A percentile compares a stretch with the other conserved stretches of the same genome.
Evolutionary conservation across 1,140 invertebrate genomes (phyloP).

Genomic region (Ephestia elutella): DNA sequence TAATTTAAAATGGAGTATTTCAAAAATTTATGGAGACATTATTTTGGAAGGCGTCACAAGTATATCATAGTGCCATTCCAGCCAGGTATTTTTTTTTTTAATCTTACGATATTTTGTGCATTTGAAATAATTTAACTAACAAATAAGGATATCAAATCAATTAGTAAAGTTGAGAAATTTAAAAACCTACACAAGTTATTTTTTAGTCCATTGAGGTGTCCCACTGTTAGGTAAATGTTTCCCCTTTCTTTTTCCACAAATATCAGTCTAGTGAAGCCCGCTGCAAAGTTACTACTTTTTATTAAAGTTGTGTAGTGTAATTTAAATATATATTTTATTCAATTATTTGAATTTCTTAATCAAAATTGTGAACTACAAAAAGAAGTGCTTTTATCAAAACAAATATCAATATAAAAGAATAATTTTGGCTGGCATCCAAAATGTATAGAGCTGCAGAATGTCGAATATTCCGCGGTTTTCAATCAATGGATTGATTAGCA

Average conservation of each 20-base stretch:
- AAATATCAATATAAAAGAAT: constrained; percentile 5
- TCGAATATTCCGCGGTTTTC: constrained; percentile 20
- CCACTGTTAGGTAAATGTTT: too few relatives aligned
- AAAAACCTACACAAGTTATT: too few relatives aligned
- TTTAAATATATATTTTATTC: too few relatives aligned
- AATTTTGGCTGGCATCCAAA: constrained; percentile 24
- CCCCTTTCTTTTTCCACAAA: too few relatives aligned
- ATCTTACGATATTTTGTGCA: neutral
- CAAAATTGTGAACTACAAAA: too few relatives aligned
- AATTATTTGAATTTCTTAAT: too few relatives aligned
- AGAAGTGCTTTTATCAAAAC: too few relatives aligned
- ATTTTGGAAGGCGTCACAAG: constrained; percentile 48
- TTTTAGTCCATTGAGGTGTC: too few relatives aligned
- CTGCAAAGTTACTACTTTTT: too few relatives aligned
- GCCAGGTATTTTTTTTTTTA: constrained; percentile 40
- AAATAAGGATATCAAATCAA: neutral
- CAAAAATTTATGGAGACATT: constrained; percentile 53
- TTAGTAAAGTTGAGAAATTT: too few relatives aligned
- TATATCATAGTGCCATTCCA: constrained; percentile 60
- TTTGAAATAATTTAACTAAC: neutral
- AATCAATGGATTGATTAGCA: constrained; percentile 12
- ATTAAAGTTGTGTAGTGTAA: too few relatives aligned
- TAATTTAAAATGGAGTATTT: constrained; percentile 50
- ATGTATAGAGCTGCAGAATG: constrained; percentile 25
- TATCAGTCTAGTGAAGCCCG: too few relatives aligned